Percentiles rank a stretch among this genome's conserved stretches.
These are phyloP conservation scores for Nannoperca obscura DNA, from an alignment of 2,797 vertebrate genomes.

Conservation along the genomic window DNA sequence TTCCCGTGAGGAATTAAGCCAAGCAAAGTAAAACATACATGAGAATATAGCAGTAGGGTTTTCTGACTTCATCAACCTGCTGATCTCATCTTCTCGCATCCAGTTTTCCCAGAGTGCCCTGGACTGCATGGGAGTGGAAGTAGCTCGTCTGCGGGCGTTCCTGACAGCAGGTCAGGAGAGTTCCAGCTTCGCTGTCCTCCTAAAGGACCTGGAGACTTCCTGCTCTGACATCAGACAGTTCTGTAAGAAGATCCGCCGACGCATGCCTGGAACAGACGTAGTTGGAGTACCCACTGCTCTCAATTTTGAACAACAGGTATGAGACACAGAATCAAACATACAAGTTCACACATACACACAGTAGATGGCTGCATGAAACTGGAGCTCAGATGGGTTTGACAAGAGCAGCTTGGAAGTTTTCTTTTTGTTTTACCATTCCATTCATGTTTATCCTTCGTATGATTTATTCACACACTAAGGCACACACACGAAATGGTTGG, in stretches of 20 bases:
- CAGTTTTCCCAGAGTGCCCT: constrained; percentile 97
- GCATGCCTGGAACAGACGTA: constrained; percentile 95
- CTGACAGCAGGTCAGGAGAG: constrained; percentile 91
- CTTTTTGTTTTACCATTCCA: neutral
- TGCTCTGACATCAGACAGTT: constrained; percentile 96
- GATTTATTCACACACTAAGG: neutral
- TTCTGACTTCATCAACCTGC: neutral
- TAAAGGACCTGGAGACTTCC: constrained; percentile 96
- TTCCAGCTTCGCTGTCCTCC: constrained; percentile 87
- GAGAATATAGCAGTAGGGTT: neutral
- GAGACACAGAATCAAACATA: neutral
- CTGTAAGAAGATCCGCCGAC: constrained; percentile 98
- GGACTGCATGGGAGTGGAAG: constrained; percentile 96
- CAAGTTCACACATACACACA: too few species aligned
- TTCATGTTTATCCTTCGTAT: neutral
- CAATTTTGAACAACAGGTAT: constrained; percentile 89
- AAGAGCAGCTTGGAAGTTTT: neutral
- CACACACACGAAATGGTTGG: neutral
- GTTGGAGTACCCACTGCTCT: constrained; percentile 93
- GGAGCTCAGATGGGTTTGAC: neutral
- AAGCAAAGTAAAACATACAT: neutral
- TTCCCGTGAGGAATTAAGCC: neutral
- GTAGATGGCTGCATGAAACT: neutral
- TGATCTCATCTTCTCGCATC: neutral
- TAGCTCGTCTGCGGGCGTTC: constrained; percentile 91